Conservation (phyloP, 1,140 invertebrate species). For the Drosophila pseudoobscura region DNA sequence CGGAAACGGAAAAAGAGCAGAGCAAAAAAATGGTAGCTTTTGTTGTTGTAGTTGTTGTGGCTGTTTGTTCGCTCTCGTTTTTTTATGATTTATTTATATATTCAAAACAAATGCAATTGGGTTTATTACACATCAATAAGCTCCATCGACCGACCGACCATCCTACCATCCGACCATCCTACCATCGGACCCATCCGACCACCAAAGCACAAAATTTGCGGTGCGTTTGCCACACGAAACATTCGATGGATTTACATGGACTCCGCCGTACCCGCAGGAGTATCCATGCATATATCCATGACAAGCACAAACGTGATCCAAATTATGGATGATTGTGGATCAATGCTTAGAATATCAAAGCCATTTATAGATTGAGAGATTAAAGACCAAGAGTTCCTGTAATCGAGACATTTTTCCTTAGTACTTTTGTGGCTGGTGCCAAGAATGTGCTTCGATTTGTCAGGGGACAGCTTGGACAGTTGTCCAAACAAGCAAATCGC, state of each 20-base stretch:
- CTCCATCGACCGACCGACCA: slow-evolving; percentile 15
- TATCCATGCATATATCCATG: slow-evolving; percentile 34
- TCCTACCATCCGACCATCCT: too few species aligned
- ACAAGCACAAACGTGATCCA: slow-evolving; percentile 43
- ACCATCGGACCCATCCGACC: not conserved
- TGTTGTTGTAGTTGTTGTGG: slow-evolving; percentile 8
- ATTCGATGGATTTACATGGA: slow-evolving; percentile 44
- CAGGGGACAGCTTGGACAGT: slow-evolving; percentile 24
- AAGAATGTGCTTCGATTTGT: slow-evolving; percentile 58
- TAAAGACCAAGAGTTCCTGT: not conserved
- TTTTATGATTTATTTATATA: slow-evolving; percentile 75
- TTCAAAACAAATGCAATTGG: slow-evolving; percentile 80
- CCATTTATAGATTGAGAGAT: not conserved
- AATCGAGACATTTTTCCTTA: not conserved
- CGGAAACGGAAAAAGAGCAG: slow-evolving; percentile 56
- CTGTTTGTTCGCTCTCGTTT: slow-evolving; percentile 1
- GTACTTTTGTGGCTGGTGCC: not conserved
- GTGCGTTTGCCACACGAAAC: slow-evolving; percentile 41
- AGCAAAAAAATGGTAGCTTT: slow-evolving; percentile 50
- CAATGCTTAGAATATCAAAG: slow-evolving; percentile 32
- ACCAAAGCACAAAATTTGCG: slow-evolving; percentile 60
- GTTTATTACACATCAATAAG: slow-evolving; percentile 81
- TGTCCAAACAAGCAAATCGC: slow-evolving; percentile 66
- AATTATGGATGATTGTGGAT: slow-evolving; percentile 46
- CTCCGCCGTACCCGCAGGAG: too few species aligned